Percentiles rank a stretch among this genome's conserved stretches.
These are phyloP conservation scores for Mellivora capensis DNA, from an alignment of 2,113 vertebrate species.

Conservation along the genomic window DNA sequence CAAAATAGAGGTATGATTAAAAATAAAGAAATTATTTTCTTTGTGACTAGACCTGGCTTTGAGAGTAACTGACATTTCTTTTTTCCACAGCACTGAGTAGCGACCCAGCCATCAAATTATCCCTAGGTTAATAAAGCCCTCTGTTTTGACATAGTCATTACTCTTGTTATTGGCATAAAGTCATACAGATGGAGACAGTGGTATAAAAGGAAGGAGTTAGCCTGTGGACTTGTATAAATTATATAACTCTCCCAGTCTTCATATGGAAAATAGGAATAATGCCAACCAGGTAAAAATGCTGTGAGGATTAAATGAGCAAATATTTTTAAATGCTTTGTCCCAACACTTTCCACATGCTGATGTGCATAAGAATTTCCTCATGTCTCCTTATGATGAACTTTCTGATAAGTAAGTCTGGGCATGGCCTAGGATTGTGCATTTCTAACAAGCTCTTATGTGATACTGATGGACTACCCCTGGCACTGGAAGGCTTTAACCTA, in stretches of 20 bases:
- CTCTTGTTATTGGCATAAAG: background rate
- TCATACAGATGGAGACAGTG: background rate
- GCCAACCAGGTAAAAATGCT: background rate
- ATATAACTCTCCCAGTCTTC: background rate
- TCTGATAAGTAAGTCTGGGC: background rate
- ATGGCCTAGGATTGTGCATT: background rate
- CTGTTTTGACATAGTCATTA: background rate
- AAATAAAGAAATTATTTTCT: conserved; percentile 13
- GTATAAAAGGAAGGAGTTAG: background rate
- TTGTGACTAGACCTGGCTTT: background rate
- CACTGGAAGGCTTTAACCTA: background rate
- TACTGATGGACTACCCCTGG: background rate
- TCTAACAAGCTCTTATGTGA: background rate
- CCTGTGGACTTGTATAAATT: background rate
- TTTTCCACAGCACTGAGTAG: background rate
- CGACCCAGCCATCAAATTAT: background rate
- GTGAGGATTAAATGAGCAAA: background rate
- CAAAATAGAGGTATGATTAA: conserved; percentile 14
- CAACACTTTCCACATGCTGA: background rate
- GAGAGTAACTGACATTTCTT: background rate
- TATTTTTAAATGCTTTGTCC: background rate
- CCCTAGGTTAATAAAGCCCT: background rate
- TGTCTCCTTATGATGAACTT: background rate
- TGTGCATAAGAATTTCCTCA: background rate
- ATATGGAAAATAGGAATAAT: background rate